Evolutionary conservation across 2,888 invertebrate species (phyloP).

Genomic region (Dichetophora obliterata): DNA sequence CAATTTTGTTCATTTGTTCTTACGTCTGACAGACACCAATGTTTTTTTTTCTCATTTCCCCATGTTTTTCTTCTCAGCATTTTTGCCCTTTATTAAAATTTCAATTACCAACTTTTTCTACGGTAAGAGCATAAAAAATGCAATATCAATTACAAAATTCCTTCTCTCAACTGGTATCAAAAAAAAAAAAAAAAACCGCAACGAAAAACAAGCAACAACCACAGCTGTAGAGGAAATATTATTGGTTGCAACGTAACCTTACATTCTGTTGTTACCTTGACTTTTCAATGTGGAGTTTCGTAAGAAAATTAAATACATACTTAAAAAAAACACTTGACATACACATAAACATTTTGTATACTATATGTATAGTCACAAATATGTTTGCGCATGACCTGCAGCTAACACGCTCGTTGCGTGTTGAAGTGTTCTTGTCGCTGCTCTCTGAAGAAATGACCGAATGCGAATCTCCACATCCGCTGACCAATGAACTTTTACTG

Average conservation of each 20-base stretch:
- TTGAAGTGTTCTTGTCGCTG: not conserved
- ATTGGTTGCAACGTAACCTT: not conserved
- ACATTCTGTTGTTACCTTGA: slow-evolving; percentile 10
- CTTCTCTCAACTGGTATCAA: slow-evolving; percentile 46
- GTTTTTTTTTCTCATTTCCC: not conserved
- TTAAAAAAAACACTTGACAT: not conserved
- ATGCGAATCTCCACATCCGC: slow-evolving; percentile 11
- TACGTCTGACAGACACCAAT: not conserved
- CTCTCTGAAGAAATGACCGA: not conserved
- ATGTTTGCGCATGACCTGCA: slow-evolving; percentile 12
- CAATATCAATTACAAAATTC: slow-evolving; percentile 53
- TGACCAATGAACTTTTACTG: slow-evolving; percentile 22
- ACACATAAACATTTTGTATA: too few species aligned
- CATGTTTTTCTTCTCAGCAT: not conserved
- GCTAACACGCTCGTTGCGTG: slow-evolving; percentile 14
- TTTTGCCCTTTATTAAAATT: not conserved
- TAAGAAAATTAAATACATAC: not conserved
- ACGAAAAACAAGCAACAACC: not conserved
- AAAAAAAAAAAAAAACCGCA: too few species aligned
- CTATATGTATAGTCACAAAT: too few species aligned
- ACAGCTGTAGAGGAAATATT: not conserved
- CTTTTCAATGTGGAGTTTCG: slow-evolving; percentile 9
- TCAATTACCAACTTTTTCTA: not conserved
- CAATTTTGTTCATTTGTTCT: too few species aligned
- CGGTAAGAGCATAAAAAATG: slow-evolving; percentile 14